A percentile compares a stretch with the other conserved stretches of the same genome.
phyloP scores from a whole-genome alignment of 2,888 invertebrate genomes.

The Blastobasis adustella region DNA sequence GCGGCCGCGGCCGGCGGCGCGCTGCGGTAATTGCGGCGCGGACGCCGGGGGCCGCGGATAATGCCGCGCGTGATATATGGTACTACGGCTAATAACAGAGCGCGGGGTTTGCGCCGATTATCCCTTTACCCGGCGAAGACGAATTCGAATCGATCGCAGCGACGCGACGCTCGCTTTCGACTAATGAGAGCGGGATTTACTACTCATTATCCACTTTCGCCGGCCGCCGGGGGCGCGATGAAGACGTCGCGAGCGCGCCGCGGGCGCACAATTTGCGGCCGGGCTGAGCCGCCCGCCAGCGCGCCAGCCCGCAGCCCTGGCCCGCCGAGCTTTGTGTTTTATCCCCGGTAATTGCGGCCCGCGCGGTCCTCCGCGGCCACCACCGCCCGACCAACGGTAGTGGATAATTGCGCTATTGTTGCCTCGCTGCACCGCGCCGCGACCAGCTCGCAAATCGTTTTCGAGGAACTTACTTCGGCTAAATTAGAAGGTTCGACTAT shows the following conservation, averaged over 20 bases:
- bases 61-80: slow-evolving; percentile 70
- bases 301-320: slow-evolving; percentile 38
- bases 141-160: slow-evolving; percentile 66
- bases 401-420: slow-evolving; percentile 69
- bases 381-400: slow-evolving; percentile 55
- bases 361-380: slow-evolving; percentile 44
- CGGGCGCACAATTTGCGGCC: slow-evolving; percentile 59
- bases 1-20: slow-evolving; percentile 36
- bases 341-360: slow-evolving; percentile 62
- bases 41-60: slow-evolving; percentile 63
- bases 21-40: slow-evolving; percentile 60
- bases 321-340: slow-evolving; percentile 50
- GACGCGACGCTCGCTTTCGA: slow-evolving; percentile 54
- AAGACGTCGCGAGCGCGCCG: slow-evolving; percentile 55
- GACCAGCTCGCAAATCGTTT: slow-evolving; percentile 47
- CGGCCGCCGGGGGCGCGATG: slow-evolving; percentile 59
- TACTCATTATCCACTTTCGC: slow-evolving; percentile 72
- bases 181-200: slow-evolving; percentile 70
- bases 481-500: slow-evolving; percentile 53
- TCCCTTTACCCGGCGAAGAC: slow-evolving; percentile 65
- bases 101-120: slow-evolving; percentile 58
- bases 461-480: slow-evolving; percentile 43
- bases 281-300: slow-evolving; percentile 39
- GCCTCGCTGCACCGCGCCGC: slow-evolving; percentile 32
- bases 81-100: slow-evolving; percentile 69